Evolutionary conservation across 2,113 vertebrate species (phyloP), one percentile per base, ranked within the genome.

Genomic region (Sinocyclocheilus rhinocerous): DNA sequence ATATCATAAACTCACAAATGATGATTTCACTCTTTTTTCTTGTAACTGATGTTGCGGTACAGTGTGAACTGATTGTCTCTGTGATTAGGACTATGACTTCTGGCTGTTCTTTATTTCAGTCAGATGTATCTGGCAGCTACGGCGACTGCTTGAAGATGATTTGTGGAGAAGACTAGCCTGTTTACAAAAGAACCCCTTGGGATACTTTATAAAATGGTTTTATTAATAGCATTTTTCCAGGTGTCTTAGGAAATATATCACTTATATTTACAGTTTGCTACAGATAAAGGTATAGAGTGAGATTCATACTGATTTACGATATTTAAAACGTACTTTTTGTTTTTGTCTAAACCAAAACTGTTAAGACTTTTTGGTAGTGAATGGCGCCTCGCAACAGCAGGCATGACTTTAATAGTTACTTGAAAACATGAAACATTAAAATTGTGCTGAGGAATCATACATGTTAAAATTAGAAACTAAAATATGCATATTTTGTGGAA

Each of bases 101-200:
- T 26, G 26, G n/a, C 88, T 73, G 86, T 79, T 9, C 3, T 90
- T 77, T 63, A 18, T 90, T 81, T 7, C 85, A 93, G 92, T 92
- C 92, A 0, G 92, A 93, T 12, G 15, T 90, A 82, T 89, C 89
- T 1, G 92, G 88, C 0, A n/a, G 63, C 18, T 59, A 73, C 8
- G 69, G 88, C 0, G 89, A 90, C 12, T 87, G 90, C 29, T 13
- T 91, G 86, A 87, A 76, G 91, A 48, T 90, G 48, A 88, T 94
- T 83, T 93, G 92, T 81, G 91, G 92, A 80, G 91, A 92, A 1
- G 92, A 92, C 88, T 92, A 76, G 26, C 63, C 63, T 65, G 20
- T 22, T 59, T 2, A 57, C n/a, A 63, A 63, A 29, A 11, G 12
- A 29, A 67, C 26, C 26, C 6, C 65, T 16, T 7, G 5, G 6